Evolutionary conservation across 2,888 invertebrate species (phyloP).

Genomic region (Hecatera dysodea): DNA sequence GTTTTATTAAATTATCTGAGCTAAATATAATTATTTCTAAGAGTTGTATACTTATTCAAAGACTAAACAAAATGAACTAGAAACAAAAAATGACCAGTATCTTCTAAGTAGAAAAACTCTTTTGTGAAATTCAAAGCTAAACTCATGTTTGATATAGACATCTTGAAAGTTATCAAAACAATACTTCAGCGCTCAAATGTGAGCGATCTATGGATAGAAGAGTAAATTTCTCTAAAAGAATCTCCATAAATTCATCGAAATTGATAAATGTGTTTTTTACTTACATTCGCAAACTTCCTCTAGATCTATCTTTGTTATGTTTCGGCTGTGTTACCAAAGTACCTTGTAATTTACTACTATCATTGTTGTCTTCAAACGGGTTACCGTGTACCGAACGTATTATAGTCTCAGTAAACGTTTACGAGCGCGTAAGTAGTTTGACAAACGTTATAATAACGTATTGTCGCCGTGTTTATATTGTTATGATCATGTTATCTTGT

Average conservation of each 20-base stretch:
- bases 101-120: not conserved
- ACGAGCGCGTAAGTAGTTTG: constrained; percentile 56
- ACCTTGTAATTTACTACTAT: constrained; percentile 38
- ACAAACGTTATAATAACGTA: constrained; percentile 63
- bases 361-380: constrained; percentile 45
- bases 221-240: constrained; percentile 26
- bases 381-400: constrained; percentile 49
- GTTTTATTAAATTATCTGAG: constrained; percentile 33
- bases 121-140: not conserved
- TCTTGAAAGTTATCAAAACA: constrained; percentile 15
- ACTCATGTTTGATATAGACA: not conserved
- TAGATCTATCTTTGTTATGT: constrained; percentile 41
- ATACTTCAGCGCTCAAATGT: constrained; percentile 18
- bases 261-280: constrained; percentile 43
- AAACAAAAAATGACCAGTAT: not conserved
- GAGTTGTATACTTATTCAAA: not conserved
- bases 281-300: constrained; percentile 40
- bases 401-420: constrained; percentile 56
- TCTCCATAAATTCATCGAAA: constrained; percentile 22
- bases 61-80: constrained; percentile 1
- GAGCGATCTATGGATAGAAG: constrained; percentile 24
- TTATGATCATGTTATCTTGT: constrained; percentile 72
- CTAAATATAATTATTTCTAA: constrained; percentile 19
- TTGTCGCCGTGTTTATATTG: constrained; percentile 62
- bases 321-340: constrained; percentile 21